Percentiles rank a stretch among this genome's conserved stretches.
These are phyloP conservation scores for Tetragonula carbonaria DNA, from an alignment of 2,888 invertebrate genomes.

Conservation along the genomic window DNA sequence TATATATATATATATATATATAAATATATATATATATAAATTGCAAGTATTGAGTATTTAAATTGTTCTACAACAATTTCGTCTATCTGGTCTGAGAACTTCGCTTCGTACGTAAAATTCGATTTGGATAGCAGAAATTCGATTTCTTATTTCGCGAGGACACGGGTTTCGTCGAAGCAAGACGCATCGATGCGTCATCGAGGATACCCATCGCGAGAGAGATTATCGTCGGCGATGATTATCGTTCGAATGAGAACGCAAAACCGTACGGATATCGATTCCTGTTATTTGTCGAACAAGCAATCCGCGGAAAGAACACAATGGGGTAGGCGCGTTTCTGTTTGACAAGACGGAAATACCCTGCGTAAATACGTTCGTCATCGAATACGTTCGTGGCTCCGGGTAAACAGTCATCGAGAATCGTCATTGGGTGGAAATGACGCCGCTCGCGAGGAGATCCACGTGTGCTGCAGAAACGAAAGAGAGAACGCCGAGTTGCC, in stretches of 20 bases:
- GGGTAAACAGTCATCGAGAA: slow-evolving; percentile 8
- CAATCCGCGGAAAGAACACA: slow-evolving; percentile 27
- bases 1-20: no score
- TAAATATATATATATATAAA: no score
- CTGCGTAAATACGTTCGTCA: slow-evolving; percentile 46
- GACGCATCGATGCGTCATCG: slow-evolving; percentile 52
- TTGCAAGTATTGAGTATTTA: no score
- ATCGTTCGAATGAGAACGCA: slow-evolving; percentile 40
- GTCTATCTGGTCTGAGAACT: no score
- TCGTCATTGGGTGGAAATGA: slow-evolving; percentile 28
- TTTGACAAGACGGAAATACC: slow-evolving; percentile 55
- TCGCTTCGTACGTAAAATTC: neutral
- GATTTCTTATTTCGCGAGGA: neutral
- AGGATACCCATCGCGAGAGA: neutral
- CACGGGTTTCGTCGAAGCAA: slow-evolving; percentile 11
- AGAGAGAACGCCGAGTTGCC: neutral
- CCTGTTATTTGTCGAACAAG: slow-evolving; percentile 26
- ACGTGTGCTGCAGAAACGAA: slow-evolving; percentile 23
- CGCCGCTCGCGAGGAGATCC: slow-evolving; percentile 1
- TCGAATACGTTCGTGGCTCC: slow-evolving; percentile 24
- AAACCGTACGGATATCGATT: slow-evolving; percentile 54
- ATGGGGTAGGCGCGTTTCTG: slow-evolving; percentile 8
- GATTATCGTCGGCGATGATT: slow-evolving; percentile 30
- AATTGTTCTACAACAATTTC: no score
- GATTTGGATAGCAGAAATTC: neutral